phyloP scores from a whole-genome alignment of 2,113 vertebrate genomes.

The Phoxinus phoxinus region DNA sequence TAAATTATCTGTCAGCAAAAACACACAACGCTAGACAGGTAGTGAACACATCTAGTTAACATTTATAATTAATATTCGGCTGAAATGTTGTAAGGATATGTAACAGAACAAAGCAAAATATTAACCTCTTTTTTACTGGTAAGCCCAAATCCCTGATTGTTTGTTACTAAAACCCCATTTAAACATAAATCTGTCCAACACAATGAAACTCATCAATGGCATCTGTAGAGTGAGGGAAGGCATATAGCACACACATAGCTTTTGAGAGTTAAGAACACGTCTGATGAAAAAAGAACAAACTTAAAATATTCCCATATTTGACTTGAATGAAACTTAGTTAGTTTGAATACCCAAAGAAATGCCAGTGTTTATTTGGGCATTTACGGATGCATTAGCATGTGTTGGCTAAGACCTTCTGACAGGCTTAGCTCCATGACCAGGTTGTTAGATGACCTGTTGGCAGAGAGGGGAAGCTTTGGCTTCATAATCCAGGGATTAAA shows the following conservation, averaged over 20 bases:
- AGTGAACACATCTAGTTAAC: no score
- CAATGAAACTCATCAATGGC: neutral
- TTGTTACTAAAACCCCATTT: neutral
- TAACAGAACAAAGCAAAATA: neutral
- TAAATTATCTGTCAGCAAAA: no score
- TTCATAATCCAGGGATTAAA: conserved; percentile 41
- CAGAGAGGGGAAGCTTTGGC: conserved; percentile 35
- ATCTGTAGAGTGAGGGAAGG: neutral
- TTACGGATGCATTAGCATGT: neutral
- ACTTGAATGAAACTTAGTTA: neutral
- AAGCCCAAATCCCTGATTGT: neutral
- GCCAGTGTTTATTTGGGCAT: neutral
- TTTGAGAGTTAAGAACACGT: neutral
- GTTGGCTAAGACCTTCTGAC: conserved; percentile 14
- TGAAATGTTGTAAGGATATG: no score
- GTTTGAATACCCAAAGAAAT: neutral
- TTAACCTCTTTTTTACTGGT: neutral
- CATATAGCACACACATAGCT: neutral
- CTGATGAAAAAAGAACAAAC: neutral
- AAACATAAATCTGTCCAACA: neutral
- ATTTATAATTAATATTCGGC: no score
- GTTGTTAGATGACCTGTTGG: conserved; percentile 36
- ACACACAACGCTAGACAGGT: no score
- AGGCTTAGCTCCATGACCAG: conserved; percentile 11
- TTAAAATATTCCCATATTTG: neutral